Conservation (phyloP, 92 coral and sea anemone genomes). For the Montipora capitata region DNA sequence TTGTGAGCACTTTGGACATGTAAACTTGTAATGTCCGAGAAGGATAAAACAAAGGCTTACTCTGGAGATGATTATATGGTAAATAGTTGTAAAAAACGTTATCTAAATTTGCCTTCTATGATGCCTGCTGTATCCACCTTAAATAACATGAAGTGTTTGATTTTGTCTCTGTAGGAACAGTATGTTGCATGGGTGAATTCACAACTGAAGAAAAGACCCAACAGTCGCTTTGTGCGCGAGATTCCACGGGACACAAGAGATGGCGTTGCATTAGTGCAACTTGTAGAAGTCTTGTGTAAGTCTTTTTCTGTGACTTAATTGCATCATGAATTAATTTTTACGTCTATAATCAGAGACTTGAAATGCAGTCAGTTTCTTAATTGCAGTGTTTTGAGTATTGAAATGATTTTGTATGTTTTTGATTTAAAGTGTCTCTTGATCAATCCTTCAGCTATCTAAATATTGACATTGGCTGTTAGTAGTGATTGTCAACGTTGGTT, state of each 20-base stretch:
- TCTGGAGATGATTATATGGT: slow-evolving; percentile 11
- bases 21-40: slow-evolving; percentile 30
- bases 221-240: slow-evolving; percentile 89
- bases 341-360: neutral
- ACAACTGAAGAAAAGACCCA: slow-evolving; percentile 94
- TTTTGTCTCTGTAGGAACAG: slow-evolving; percentile 85
- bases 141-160: neutral
- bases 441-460: slow-evolving; percentile 12
- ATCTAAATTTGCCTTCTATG: neutral
- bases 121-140: neutral
- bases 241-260: slow-evolving; percentile 96
- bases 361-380: neutral
- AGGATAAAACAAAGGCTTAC: slow-evolving; percentile 9
- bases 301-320: neutral
- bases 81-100: neutral
- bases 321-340: neutral
- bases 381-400: neutral
- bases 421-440: slow-evolving; percentile 23
- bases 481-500: neutral
- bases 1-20: neutral
- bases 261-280: slow-evolving; percentile 96
- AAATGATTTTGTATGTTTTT: neutral
- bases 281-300: slow-evolving; percentile 97
- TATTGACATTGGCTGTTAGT: slow-evolving; percentile 7
- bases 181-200: slow-evolving; percentile 99